phyloP scores from a whole-genome alignment of 1,140 invertebrate genomes.

The Drosophila quadrilineata region DNA sequence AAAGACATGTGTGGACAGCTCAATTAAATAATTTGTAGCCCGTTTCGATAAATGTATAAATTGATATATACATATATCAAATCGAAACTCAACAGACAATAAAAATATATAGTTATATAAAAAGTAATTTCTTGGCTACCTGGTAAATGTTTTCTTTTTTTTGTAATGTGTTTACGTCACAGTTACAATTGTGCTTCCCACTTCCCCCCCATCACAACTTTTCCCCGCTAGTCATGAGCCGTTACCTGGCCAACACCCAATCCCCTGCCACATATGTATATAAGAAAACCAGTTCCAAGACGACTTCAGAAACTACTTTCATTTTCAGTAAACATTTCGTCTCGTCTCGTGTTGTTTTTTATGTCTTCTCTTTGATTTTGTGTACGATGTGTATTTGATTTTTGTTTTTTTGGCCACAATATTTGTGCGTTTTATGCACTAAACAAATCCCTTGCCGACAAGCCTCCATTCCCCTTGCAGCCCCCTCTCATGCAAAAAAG shows the following conservation, averaged over 20 bases:
- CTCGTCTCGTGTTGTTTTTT: no score
- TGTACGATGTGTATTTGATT: no score
- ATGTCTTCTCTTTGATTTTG: no score
- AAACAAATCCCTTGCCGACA: neutral
- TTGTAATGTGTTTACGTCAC: constrained; percentile 62
- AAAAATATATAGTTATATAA: constrained; percentile 44
- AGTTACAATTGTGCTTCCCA: constrained; percentile 28
- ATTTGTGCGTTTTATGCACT: neutral
- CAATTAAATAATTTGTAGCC: constrained; percentile 25
- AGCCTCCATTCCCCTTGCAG: neutral
- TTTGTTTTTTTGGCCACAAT: constrained; percentile 29
- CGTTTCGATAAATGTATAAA: no score
- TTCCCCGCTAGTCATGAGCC: no score
- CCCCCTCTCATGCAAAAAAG: neutral
- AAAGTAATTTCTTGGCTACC: constrained; percentile 43
- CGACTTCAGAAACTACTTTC: constrained; percentile 67
- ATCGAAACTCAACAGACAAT: constrained; percentile 14
- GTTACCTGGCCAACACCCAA: no score
- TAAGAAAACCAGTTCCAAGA: constrained; percentile 59
- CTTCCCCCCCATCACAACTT: neutral
- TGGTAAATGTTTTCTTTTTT: constrained; percentile 28
- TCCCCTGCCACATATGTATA: no score
- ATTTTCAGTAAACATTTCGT: constrained; percentile 50
- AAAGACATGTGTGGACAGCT: constrained; percentile 35
- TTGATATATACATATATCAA: no score